Evolutionary conservation across 2,888 invertebrate species (phyloP).

Genomic region (Ectemnius continuus): DNA sequence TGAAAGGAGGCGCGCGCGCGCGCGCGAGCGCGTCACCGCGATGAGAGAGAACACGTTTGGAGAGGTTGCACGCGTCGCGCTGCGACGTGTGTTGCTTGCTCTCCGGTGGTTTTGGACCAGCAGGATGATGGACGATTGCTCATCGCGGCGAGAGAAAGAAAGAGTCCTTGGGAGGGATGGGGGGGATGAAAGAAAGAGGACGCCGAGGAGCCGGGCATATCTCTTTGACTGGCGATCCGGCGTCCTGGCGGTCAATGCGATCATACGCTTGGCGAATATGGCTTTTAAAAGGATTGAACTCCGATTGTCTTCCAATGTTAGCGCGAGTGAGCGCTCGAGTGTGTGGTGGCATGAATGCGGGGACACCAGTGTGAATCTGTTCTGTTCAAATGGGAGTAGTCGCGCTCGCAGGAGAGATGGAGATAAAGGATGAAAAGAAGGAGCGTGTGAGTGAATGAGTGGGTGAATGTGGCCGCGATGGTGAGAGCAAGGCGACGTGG

Average conservation of each 20-base stretch:
- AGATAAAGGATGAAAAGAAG: background rate
- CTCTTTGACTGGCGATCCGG: background rate
- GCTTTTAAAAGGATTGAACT: constrained; percentile 42
- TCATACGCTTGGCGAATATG: constrained; percentile 43
- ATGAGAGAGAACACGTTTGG: too few species aligned
- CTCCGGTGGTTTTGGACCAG: too few species aligned
- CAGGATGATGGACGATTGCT: too few species aligned
- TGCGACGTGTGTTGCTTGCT: too few species aligned
- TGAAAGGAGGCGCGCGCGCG: constrained; percentile 40
- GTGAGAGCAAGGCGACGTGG: constrained; percentile 39
- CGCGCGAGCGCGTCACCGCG: background rate
- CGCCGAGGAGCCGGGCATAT: background rate
- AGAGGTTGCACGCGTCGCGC: too few species aligned
- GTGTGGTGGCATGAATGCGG: constrained; percentile 3
- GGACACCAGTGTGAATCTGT: too few species aligned
- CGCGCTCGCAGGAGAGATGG: too few species aligned
- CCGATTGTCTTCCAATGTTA: constrained; percentile 67
- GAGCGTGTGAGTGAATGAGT: background rate
- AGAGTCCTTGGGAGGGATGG: background rate
- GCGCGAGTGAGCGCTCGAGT: constrained; percentile 47
- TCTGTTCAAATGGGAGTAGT: too few species aligned
- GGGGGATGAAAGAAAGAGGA: background rate
- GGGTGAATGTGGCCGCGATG: constrained; percentile 7
- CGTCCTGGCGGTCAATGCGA: background rate
- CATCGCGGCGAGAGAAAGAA: background rate